Evolutionary conservation across 2,113 vertebrate genomes (phyloP).

Genomic region (Penelope pileata): DNA sequence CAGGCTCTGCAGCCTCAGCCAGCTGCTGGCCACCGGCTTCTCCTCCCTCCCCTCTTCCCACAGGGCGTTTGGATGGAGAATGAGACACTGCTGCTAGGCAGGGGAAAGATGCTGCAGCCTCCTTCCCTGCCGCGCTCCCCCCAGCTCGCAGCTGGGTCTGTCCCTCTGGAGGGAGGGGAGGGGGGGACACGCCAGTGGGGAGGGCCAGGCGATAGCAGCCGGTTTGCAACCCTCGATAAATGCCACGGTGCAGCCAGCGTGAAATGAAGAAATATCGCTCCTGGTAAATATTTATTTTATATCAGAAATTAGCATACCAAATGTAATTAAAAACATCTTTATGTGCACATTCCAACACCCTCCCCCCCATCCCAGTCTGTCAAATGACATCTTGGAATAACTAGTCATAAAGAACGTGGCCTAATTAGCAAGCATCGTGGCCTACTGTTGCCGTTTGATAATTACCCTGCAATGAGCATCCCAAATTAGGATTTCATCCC

Average conservation of each 20-base stretch:
- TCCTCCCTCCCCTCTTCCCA: neutral
- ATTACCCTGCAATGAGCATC: slow-evolving; percentile 72
- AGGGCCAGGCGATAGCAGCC: slow-evolving; percentile 39
- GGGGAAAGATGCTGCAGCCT: neutral
- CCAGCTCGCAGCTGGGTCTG: neutral
- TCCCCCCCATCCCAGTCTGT: slow-evolving; percentile 54
- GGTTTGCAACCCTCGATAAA: slow-evolving; percentile 77
- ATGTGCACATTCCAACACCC: slow-evolving; percentile 43
- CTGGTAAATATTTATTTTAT: slow-evolving; percentile 87
- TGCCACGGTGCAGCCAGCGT: slow-evolving; percentile 76
- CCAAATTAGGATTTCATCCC: slow-evolving; percentile 51
- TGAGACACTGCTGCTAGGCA: rapidly evolving
- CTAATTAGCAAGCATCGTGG: slow-evolving; percentile 78
- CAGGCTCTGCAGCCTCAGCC: neutral
- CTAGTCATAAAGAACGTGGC: slow-evolving; percentile 73
- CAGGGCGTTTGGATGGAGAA: neutral
- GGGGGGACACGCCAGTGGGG: neutral
- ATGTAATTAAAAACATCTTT: slow-evolving; percentile 86
- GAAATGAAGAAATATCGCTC: slow-evolving; percentile 86
- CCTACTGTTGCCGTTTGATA: slow-evolving; percentile 65
- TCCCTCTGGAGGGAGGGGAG: neutral
- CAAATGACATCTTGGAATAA: slow-evolving; percentile 76
- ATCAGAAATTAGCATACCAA: slow-evolving; percentile 89
- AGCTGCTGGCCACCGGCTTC: neutral
- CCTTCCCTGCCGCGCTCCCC: neutral